Evolutionary conservation across 2,888 invertebrate species (phyloP).

Genomic region (Campaea margaritaria): DNA sequence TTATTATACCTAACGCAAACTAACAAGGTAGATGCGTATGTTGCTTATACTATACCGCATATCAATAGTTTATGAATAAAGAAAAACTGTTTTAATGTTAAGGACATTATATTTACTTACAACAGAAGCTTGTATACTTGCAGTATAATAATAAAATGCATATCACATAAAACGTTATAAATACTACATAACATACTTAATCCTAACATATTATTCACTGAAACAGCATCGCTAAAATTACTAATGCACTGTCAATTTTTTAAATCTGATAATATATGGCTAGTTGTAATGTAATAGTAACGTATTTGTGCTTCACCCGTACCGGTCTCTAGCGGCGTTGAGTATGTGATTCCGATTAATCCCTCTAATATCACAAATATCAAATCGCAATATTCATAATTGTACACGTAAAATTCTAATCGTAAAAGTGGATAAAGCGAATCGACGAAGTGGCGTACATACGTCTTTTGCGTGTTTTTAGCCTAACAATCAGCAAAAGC

Average conservation of each 20-base stretch:
- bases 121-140: conserved; percentile 85
- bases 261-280: conserved; percentile 80
- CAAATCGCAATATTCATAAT: conserved; percentile 66
- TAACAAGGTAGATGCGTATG: not conserved
- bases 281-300: conserved; percentile 72
- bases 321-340: conserved; percentile 39
- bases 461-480: conserved; percentile 37
- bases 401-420: conserved; percentile 35
- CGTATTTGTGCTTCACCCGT: conserved; percentile 69
- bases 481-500: conserved; percentile 38
- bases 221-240: conserved; percentile 69
- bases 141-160: conserved; percentile 84
- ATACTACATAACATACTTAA: conserved; percentile 84
- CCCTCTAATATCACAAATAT: conserved; percentile 80
- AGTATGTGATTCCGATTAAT: conserved; percentile 51
- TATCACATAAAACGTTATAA: conserved; percentile 84
- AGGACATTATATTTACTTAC: conserved; percentile 78
- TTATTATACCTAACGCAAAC: too few species aligned
- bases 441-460: conserved; percentile 28
- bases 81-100: conserved; percentile 37
- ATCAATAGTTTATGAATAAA: conserved; percentile 1
- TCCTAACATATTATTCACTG: conserved; percentile 77
- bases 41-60: not conserved
- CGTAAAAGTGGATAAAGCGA: conserved; percentile 36
- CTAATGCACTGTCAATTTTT: conserved; percentile 53